Evolutionary conservation across 2,113 vertebrate genomes (phyloP).

Genomic region (Bettongia penicillata): DNA sequence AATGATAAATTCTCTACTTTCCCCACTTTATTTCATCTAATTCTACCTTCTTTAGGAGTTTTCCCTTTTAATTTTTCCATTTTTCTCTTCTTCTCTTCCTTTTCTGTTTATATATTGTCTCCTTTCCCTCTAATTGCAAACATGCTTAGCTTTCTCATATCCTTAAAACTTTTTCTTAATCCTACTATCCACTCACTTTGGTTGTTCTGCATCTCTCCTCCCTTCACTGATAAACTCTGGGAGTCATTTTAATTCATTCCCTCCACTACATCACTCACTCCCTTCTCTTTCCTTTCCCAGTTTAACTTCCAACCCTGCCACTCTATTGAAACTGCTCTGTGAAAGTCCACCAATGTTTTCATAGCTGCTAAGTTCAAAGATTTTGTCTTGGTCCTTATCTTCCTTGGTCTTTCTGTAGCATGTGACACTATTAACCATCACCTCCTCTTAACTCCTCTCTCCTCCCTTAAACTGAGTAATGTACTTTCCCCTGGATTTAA

Average conservation of each 20-base stretch:
- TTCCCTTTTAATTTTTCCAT: not conserved
- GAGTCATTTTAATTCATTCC: too few species aligned
- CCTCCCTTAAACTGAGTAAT: too few species aligned
- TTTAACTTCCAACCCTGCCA: not conserved
- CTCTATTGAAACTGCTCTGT: not conserved
- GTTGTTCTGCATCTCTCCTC: not conserved
- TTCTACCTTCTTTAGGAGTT: not conserved
- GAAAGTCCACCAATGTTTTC: not conserved
- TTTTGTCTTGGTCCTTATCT: too few species aligned
- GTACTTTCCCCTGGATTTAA: too few species aligned
- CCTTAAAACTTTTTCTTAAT: not conserved
- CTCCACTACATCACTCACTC: too few species aligned
- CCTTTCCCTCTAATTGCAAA: not conserved
- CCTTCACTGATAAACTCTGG: not conserved
- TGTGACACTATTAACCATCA: not conserved
- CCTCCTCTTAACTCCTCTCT: not conserved
- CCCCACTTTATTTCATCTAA: not conserved
- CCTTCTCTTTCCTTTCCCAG: too few species aligned
- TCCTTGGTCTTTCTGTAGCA: too few species aligned
- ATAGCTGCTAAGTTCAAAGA: not conserved
- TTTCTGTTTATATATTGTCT: not conserved
- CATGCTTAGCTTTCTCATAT: not conserved
- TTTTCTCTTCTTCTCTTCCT: not conserved
- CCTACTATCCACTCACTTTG: not conserved
- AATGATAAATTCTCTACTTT: not conserved